Conservation (phyloP, 2,113 vertebrate genomes). For the Bolborhynchus lineola region DNA sequence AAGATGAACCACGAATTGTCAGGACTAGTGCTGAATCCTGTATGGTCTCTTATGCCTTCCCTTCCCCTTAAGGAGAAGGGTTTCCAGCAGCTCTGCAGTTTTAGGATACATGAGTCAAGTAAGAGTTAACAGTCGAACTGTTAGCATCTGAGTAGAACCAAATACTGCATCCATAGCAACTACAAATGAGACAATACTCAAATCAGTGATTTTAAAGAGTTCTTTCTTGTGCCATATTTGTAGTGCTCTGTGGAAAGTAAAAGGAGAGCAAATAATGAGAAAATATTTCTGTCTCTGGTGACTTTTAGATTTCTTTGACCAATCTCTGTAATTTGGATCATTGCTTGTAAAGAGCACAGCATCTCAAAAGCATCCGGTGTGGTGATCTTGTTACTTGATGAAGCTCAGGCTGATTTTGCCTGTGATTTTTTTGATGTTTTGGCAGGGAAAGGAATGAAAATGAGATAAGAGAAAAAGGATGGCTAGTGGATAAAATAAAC, state of each 20-base stretch:
- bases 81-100: neutral
- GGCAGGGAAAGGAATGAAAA: neutral
- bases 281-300: neutral
- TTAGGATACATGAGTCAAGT: neutral
- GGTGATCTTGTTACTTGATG: neutral
- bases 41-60: neutral
- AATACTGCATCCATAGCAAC: slow-evolving; percentile 41
- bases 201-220: neutral
- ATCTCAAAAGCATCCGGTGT: neutral
- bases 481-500: neutral
- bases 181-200: neutral
- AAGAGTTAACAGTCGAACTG: neutral
- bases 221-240: neutral
- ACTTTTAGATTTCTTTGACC: neutral
- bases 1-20: neutral
- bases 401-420: neutral
- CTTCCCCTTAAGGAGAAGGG: neutral
- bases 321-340: neutral
- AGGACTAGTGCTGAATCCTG: neutral
- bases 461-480: neutral
- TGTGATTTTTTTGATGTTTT: neutral
- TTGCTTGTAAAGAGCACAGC: neutral
- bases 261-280: neutral
- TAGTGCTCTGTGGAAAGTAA: neutral
- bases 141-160: neutral